These are phyloP conservation scores for Lasiurus borealis DNA, from an alignment of 2,113 vertebrate genomes.

Conservation along the genomic window DNA sequence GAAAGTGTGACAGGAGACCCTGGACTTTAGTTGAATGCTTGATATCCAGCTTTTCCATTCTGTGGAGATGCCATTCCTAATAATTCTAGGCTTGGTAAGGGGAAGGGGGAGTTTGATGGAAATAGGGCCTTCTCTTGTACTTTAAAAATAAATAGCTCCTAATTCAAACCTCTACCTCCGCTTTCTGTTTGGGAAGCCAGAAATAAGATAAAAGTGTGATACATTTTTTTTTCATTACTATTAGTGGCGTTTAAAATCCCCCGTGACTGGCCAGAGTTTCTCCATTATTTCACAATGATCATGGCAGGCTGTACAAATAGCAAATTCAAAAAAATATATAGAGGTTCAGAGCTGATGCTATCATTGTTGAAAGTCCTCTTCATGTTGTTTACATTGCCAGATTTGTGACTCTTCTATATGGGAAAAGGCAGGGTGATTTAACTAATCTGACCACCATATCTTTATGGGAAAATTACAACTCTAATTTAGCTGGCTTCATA, in stretches of 20 bases:
- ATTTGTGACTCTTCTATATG: background rate
- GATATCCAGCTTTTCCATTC: background rate
- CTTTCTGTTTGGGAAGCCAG: constrained; percentile 29
- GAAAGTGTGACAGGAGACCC: background rate
- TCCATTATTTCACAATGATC: background rate
- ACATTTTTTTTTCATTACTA: background rate
- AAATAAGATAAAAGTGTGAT: background rate
- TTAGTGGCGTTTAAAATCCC: constrained; percentile 3
- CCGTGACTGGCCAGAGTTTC: background rate
- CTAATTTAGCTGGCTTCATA: constrained; percentile 20
- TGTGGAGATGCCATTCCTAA: background rate
- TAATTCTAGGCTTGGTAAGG: background rate
- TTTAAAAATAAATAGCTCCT: constrained; percentile 64
- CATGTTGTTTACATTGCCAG: background rate
- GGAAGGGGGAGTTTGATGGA: background rate
- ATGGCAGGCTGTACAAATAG: background rate
- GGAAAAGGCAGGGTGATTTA: background rate
- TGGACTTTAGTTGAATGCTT: background rate
- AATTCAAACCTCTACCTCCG: constrained; percentile 30
- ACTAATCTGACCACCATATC: background rate
- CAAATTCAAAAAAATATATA: background rate
- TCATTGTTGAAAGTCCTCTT: background rate
- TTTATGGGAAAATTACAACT: background rate
- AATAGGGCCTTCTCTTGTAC: background rate
- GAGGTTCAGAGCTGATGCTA: background rate